Conservation (phyloP, 2,888 invertebrate species). For the Stenurella melanura region DNA sequence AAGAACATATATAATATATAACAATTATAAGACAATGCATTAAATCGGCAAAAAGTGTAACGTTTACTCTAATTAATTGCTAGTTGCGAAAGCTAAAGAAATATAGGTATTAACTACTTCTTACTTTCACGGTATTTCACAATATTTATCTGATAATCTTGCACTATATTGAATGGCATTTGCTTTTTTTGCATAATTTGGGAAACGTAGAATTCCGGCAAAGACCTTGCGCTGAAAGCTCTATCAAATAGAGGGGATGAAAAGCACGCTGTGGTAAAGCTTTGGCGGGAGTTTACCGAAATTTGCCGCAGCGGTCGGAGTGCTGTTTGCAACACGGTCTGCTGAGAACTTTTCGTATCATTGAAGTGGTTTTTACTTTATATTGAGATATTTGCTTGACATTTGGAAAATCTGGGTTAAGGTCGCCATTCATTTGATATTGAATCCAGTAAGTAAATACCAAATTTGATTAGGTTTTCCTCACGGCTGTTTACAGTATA, state of each 20-base stretch:
- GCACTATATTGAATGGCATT: not conserved
- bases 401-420: conserved; percentile 43
- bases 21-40: too few species aligned
- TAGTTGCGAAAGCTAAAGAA: too few species aligned
- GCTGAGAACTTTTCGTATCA: conserved; percentile 27
- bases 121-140: not conserved
- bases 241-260: conserved; percentile 26
- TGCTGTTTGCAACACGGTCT: conserved; percentile 16
- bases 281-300: conserved; percentile 58
- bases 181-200: conserved; percentile 15
- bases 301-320: conserved; percentile 46
- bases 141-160: not conserved
- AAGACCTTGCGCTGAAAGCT: conserved; percentile 26
- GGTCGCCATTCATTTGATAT: conserved; percentile 29
- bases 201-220: not conserved
- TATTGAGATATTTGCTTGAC: conserved; percentile 21
- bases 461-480: too few species aligned
- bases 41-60: too few species aligned
- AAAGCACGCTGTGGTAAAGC: conserved; percentile 47
- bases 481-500: too few species aligned
- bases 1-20: too few species aligned
- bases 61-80: too few species aligned
- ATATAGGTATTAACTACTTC: too few species aligned
- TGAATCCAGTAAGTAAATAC: conserved; percentile 41
- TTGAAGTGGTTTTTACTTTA: conserved; percentile 14